Conservation (phyloP, 2,888 invertebrate genomes). For the Andrena dorsata region DNA sequence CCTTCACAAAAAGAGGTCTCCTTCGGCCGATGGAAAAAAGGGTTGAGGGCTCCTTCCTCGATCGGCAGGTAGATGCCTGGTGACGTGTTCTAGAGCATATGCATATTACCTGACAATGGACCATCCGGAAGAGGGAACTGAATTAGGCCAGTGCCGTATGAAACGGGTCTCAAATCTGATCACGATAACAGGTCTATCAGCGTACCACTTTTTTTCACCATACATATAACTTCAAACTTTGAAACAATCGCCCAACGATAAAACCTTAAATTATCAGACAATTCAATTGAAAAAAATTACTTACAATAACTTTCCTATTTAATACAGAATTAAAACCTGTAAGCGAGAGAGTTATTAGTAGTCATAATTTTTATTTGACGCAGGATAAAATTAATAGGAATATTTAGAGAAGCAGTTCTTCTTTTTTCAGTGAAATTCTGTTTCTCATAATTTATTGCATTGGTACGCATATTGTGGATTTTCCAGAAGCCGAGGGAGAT, state of each 20-base stretch:
- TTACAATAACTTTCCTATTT: background rate
- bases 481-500: background rate
- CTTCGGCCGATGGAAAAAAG: slow-evolving; percentile 68
- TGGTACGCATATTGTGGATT: background rate
- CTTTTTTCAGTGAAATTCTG: background rate
- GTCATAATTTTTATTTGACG: background rate
- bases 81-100: slow-evolving; percentile 76
- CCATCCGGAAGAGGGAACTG: slow-evolving; percentile 68
- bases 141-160: slow-evolving; percentile 64
- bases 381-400: too few relatives aligned
- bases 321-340: background rate
- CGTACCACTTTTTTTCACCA: background rate
- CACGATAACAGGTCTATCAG: background rate
- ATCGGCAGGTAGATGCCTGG: slow-evolving; percentile 75
- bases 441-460: background rate
- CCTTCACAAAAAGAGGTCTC: slow-evolving; percentile 70
- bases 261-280: background rate
- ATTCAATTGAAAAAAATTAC: background rate
- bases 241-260: background rate
- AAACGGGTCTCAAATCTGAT: slow-evolving; percentile 7
- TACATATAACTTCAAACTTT: background rate
- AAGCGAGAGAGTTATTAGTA: background rate
- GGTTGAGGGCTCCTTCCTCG: slow-evolving; percentile 76
- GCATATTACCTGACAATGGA: slow-evolving; percentile 79
- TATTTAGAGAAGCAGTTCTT: too few relatives aligned